These are phyloP conservation scores for Stichodactyla helianthus DNA, from an alignment of 64 coral and sea anemone genomes.

Conservation along the genomic window DNA sequence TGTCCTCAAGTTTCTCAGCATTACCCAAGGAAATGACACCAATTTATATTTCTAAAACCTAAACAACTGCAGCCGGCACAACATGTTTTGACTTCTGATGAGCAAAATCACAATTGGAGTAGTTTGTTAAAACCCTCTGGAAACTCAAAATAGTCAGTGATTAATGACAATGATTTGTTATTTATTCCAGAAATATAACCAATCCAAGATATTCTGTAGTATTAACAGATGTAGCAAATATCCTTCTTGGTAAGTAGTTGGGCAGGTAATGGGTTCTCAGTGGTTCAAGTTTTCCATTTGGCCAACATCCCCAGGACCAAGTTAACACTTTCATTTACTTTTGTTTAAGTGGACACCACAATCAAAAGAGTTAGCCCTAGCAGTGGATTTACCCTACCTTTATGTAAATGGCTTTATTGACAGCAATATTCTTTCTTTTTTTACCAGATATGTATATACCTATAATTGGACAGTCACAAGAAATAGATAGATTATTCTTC, in stretches of 20 bases:
- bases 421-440: neutral
- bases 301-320: no score
- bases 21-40: constrained; percentile 22
- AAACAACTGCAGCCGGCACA: neutral
- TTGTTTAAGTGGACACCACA: no score
- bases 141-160: no score
- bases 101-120: no score
- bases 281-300: no score
- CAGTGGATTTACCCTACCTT: no score
- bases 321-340: no score
- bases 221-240: constrained; percentile 81
- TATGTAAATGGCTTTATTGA: neutral
- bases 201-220: constrained; percentile 76
- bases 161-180: neutral
- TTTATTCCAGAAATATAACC: constrained; percentile 63
- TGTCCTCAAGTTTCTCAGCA: constrained; percentile 3
- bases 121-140: no score
- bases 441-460: constrained; percentile 84
- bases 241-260: constrained; percentile 69
- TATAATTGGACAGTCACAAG: constrained; percentile 72
- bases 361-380: no score
- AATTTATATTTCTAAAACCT: neutral
- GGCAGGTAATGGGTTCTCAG: neutral
- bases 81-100: neutral
- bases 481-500: constrained; percentile 62